phyloP scores from a whole-genome alignment of 2,797 vertebrate species.

The Neostethus bicornis region DNA sequence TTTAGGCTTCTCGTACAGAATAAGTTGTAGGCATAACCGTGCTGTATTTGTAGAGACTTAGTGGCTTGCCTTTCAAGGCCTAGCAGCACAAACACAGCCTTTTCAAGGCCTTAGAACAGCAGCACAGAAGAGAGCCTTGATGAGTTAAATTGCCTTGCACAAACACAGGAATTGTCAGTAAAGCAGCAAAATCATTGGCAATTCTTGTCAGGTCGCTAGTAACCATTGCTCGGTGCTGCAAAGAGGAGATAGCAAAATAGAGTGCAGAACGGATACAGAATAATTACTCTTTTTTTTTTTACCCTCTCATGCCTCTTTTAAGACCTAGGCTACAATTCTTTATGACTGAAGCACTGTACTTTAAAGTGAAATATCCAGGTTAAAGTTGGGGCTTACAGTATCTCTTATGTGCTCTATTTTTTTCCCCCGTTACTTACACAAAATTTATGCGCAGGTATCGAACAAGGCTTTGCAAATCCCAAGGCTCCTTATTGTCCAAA shows the following conservation, averaged over 20 bases:
- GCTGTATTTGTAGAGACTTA: conserved; percentile 60
- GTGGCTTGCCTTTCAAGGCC: conserved; percentile 71
- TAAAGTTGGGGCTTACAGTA: conserved; percentile 39
- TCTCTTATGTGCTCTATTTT: conserved; percentile 25
- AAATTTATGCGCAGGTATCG: conserved; percentile 15
- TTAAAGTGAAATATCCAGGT: conserved; percentile 44
- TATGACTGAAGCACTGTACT: conserved; percentile 20
- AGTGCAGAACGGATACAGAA: conserved; percentile 75
- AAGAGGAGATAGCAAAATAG: conserved; percentile 80
- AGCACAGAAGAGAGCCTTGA: conserved; percentile 79
- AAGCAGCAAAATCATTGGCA: conserved; percentile 80
- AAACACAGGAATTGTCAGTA: conserved; percentile 80
- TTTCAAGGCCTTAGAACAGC: conserved; percentile 76
- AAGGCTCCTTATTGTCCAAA: conserved; percentile 36
- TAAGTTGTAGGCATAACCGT: conserved; percentile 58
- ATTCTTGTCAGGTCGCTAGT: conserved; percentile 80
- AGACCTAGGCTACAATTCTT: conserved; percentile 40
- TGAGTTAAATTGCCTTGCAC: conserved; percentile 77
- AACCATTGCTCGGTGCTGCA: conserved; percentile 78
- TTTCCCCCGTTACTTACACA: conserved; percentile 4
- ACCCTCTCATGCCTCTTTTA: conserved; percentile 45
- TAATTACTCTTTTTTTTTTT: conserved; percentile 75
- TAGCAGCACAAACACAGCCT: conserved; percentile 70
- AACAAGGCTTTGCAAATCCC: conserved; percentile 27
- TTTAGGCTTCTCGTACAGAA: conserved; percentile 50